Percentiles rank a stretch among this genome's conserved stretches.
phyloP scores from a whole-genome alignment of 2,113 vertebrate genomes.

The Petromus typicus region DNA sequence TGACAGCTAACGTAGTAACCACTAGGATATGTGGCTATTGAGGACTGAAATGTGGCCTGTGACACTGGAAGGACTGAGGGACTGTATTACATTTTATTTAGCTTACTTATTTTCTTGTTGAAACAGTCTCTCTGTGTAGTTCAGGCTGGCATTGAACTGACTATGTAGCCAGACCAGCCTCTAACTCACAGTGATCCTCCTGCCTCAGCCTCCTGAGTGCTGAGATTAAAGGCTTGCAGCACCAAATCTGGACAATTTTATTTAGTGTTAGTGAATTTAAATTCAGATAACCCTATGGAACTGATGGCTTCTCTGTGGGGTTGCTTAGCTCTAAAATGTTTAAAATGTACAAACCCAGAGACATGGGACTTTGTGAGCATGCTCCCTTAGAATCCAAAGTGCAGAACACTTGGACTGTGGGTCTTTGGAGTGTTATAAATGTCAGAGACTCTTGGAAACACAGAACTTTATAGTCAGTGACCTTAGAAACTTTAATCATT shows the following conservation, averaged over 20 bases:
- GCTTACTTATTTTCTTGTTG: not conserved
- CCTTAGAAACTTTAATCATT: slow-evolving; percentile 15
- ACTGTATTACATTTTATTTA: not conserved
- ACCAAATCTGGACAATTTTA: not conserved
- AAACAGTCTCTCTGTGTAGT: not conserved
- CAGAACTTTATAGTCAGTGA: not conserved
- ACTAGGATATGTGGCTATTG: not conserved
- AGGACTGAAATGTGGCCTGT: not conserved
- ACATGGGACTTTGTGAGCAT: not conserved
- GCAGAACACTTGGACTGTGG: not conserved
- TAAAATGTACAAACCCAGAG: not conserved
- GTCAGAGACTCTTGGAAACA: not conserved
- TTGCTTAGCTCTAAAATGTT: not conserved
- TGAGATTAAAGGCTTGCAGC: not conserved
- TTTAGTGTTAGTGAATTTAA: not conserved
- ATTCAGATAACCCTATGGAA: not conserved
- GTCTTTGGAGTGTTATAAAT: not conserved
- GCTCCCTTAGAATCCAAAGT: not conserved
- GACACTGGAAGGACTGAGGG: not conserved
- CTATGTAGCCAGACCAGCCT: not conserved
- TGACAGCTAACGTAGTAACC: not conserved
- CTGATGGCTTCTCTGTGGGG: not conserved
- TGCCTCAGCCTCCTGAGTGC: not conserved
- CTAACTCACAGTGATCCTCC: not conserved
- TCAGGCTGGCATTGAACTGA: not conserved